These are phyloP conservation scores for Harmothoe impar DNA, from an alignment of 2,888 invertebrate genomes.

Conservation along the genomic window DNA sequence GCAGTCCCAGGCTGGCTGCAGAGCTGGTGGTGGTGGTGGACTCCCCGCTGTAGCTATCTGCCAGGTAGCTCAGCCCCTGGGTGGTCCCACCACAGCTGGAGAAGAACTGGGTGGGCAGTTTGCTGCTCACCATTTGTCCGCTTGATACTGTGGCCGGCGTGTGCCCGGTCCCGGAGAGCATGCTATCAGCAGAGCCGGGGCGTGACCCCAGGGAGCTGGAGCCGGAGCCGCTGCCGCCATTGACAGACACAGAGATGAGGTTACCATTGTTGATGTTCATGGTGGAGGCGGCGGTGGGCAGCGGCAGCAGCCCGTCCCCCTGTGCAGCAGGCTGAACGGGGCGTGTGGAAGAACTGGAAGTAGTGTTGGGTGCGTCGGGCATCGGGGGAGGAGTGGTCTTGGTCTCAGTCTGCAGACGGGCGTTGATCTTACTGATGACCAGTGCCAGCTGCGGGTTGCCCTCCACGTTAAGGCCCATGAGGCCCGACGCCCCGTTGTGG, in stretches of 20 bases:
- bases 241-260: neutral
- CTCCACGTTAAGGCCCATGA: neutral
- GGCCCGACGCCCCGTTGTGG: neutral
- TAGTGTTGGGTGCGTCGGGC: neutral
- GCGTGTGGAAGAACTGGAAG: neutral
- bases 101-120: neutral
- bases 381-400: neutral
- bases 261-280: constrained; percentile 45
- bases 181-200: constrained; percentile 60
- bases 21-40: neutral
- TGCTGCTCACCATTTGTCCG: constrained; percentile 21
- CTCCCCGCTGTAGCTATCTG: neutral
- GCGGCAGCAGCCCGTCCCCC: constrained; percentile 18
- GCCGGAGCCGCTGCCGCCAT: constrained; percentile 45
- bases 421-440: constrained; percentile 61
- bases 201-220: constrained; percentile 57
- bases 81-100: neutral
- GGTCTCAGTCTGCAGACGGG: constrained; percentile 46
- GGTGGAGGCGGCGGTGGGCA: neutral
- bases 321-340: neutral
- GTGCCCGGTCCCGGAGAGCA: constrained; percentile 22
- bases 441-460: constrained; percentile 52
- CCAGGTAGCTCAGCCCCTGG: neutral
- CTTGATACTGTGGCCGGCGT: constrained; percentile 5
- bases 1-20: neutral